Base-by-base conservation (phyloP, 2,113 vertebrate species). In the Apteryx owenii region DNA sequence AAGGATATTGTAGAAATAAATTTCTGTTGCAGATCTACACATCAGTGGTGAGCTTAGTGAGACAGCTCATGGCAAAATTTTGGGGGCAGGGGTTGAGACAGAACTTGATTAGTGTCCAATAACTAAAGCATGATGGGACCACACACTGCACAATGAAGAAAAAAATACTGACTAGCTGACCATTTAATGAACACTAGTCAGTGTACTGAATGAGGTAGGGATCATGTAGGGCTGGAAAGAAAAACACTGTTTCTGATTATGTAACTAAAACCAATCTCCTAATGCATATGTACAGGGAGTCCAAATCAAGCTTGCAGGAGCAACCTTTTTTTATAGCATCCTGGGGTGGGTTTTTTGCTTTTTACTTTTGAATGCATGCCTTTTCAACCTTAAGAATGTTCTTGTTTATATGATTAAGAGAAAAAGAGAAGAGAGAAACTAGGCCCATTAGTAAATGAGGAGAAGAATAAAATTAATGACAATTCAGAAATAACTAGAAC, bases 401-500 rank as follows among this genome's bases (percentile, higher is more conserved):
- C 69, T 51, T 97, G 93, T 94, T 91, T 94, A 68, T 33, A 20
- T 44, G 85, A 81, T 83, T 64, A 91, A 56, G 76, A 78, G 75
- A 54, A 60, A 50, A 85, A 92, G 84, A 71, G 2, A 26, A 54
- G 2, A 12, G 86, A 88, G 93, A 90, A 96, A 97, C 66, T 60
- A 75, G 91, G 82, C 82, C 95, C 91, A 90, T 94, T 95, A 96
- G 82, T 29, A 96, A 92, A 95, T 91, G 93, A 95, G 93, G 89
- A 51, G 86, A 90, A 84, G 68, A 75, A 78, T 70, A 81, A 93
- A 92, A 97, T 93, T 96, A 96, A 95, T 91, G 82, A 50, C 91
- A 94, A 95, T 76, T 97, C 96, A 95, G 85, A 93, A 96, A 96
- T 95, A 97, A 85, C 95, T 91, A 90, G 94, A 93, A 91, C 60